phyloP scores from a whole-genome alignment of 2,888 invertebrate species.

The Tetheella fluctuosa region DNA sequence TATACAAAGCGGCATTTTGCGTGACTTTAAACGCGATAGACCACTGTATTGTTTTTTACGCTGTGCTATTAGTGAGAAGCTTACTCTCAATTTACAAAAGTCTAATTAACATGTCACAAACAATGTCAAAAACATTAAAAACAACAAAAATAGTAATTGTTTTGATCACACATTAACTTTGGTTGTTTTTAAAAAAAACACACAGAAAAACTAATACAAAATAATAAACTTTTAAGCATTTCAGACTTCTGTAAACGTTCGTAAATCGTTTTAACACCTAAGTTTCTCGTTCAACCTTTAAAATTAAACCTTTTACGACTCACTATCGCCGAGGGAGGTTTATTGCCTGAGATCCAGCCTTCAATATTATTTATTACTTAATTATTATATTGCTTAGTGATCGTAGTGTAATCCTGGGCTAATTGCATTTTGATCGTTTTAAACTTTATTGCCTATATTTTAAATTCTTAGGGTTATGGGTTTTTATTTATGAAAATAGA shows the following conservation, averaged over 20 bases:
- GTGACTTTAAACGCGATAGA: too few species aligned
- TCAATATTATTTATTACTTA: slow-evolving; percentile 56
- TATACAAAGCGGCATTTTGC: too few species aligned
- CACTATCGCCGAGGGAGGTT: slow-evolving; percentile 30
- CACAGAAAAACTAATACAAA: neutral
- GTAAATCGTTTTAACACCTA: slow-evolving; percentile 4
- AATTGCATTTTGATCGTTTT: slow-evolving; percentile 38
- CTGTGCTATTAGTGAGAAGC: too few species aligned
- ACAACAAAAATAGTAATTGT: too few species aligned
- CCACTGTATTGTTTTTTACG: too few species aligned
- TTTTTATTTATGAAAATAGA: too few species aligned
- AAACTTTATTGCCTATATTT: neutral
- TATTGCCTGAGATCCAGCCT: slow-evolving; percentile 36
- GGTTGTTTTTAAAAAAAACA: too few species aligned
- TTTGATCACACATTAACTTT: too few species aligned
- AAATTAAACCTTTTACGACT: slow-evolving; percentile 7
- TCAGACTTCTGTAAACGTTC: neutral
- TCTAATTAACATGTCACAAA: too few species aligned
- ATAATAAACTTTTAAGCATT: neutral
- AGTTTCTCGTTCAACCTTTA: neutral
- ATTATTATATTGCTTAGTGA: slow-evolving; percentile 45
- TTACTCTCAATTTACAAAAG: too few species aligned
- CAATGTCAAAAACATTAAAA: too few species aligned
- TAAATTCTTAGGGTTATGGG: slow-evolving; percentile 1
- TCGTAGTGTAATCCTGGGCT: slow-evolving; percentile 39